Percentiles rank a stretch among this genome's conserved stretches.
These are phyloP conservation scores for Drosophila melanica DNA, from an alignment of 1,140 invertebrate genomes.

Conservation along the genomic window DNA sequence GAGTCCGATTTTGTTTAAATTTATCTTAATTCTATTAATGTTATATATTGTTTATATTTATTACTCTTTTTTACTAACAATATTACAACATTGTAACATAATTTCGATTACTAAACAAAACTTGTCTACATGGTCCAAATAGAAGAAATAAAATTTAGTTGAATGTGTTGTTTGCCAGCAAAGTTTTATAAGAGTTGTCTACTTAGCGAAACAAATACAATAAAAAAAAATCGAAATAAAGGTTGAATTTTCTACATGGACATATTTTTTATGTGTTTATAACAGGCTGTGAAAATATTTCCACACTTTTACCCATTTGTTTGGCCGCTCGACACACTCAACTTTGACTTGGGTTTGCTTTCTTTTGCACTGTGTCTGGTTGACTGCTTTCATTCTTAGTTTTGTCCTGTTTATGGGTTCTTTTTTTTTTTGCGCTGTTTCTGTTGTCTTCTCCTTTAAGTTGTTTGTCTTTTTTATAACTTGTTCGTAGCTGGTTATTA, in stretches of 20 bases:
- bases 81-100: conserved; percentile 24
- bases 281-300: conserved; percentile 74
- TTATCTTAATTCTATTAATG: no score
- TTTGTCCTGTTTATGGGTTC: not conserved
- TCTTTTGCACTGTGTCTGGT: conserved; percentile 14
- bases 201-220: conserved; percentile 13
- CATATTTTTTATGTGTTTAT: conserved; percentile 57
- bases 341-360: conserved; percentile 35
- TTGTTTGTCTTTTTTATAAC: conserved; percentile 15
- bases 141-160: conserved; percentile 15
- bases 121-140: conserved; percentile 4
- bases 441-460: not conserved
- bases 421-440: conserved; percentile 19
- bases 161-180: conserved; percentile 19
- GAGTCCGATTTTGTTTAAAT: no score
- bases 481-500: conserved; percentile 25
- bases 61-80: not conserved
- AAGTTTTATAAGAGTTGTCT: conserved; percentile 59
- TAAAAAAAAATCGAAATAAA: conserved; percentile 11
- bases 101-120: conserved; percentile 11
- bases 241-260: conserved; percentile 10
- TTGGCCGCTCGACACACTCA: conserved; percentile 32
- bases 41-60: no score
- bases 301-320: conserved; percentile 55
- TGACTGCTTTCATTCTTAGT: conserved; percentile 11